Percentiles rank a stretch among this genome's conserved stretches.
Evolutionary conservation across 37 sponge, comb jelly and placozoan genomes (phyloP).

Genomic region (Halichondria panicea): DNA sequence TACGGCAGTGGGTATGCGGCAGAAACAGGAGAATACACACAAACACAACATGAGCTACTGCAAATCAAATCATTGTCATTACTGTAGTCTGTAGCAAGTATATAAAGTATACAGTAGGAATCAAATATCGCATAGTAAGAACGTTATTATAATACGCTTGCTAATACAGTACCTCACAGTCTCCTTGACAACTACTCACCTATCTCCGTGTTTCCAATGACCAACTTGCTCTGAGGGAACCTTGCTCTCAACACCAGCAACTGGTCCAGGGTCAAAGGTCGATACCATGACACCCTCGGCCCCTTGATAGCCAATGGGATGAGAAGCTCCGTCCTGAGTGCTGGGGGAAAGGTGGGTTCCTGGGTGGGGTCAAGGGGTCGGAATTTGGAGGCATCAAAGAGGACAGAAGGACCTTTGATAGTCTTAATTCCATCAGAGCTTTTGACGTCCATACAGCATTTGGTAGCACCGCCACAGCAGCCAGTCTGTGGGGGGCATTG

Average conservation of each 20-base stretch:
- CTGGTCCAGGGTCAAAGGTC: conserved; percentile 68
- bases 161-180: too few species aligned
- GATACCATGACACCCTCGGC: conserved; percentile 55
- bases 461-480: neutral
- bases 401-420: conserved; percentile 7
- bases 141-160: too few species aligned
- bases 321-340: conserved; percentile 40
- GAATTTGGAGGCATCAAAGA: conserved; percentile 71
- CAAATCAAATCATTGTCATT: too few species aligned
- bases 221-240: conserved; percentile 52
- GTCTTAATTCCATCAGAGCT: too few species aligned
- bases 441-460: neutral
- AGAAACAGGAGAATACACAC: too few species aligned
- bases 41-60: too few species aligned
- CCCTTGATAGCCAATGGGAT: conserved; percentile 50
- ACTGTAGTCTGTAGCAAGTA: too few species aligned
- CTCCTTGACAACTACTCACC: too few species aligned
- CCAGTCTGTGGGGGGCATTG: too few species aligned
- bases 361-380: conserved; percentile 79
- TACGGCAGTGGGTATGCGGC: too few species aligned
- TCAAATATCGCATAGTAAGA: too few species aligned
- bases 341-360: conserved; percentile 86
- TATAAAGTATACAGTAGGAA: too few species aligned
- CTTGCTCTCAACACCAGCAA: conserved; percentile 63
- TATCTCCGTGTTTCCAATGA: conserved; percentile 79